These are phyloP conservation scores for Apogon hyalosoma DNA, from an alignment of 2,797 vertebrate genomes.

Conservation along the genomic window DNA sequence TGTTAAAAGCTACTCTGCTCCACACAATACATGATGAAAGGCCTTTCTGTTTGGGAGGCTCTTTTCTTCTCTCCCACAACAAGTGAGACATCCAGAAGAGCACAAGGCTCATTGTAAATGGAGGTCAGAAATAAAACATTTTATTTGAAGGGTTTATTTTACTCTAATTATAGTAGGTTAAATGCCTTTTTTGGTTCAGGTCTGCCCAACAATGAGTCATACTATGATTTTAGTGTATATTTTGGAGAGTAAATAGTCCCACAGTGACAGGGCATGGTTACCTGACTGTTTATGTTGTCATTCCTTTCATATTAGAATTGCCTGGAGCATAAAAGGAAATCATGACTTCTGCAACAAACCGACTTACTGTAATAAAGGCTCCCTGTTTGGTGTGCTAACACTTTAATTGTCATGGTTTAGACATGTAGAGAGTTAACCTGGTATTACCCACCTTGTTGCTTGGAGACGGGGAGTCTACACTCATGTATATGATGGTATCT, in stretches of 20 bases:
- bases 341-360: slow-evolving; percentile 34
- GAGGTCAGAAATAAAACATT: slow-evolving; percentile 65
- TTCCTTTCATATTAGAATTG: slow-evolving; percentile 20
- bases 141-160: slow-evolving; percentile 14
- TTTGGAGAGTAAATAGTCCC: slow-evolving; percentile 30
- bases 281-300: slow-evolving; percentile 47
- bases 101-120: slow-evolving; percentile 47
- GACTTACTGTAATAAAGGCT: slow-evolving; percentile 43
- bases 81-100: slow-evolving; percentile 47
- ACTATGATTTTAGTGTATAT: slow-evolving; percentile 33
- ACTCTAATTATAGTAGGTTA: slow-evolving; percentile 48
- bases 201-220: slow-evolving; percentile 42
- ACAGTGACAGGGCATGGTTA: slow-evolving; percentile 17
- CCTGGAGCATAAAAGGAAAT: slow-evolving; percentile 33
- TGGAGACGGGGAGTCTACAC: slow-evolving; percentile 56
- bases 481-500: slow-evolving; percentile 41
- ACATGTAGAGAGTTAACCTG: slow-evolving; percentile 34
- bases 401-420: slow-evolving; percentile 60
- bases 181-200: slow-evolving; percentile 37
- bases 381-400: slow-evolving; percentile 24
- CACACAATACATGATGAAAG: slow-evolving; percentile 59
- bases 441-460: slow-evolving; percentile 46
- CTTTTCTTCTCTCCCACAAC: slow-evolving; percentile 54
- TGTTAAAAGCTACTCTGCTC: slow-evolving; percentile 52
- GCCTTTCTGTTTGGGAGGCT: slow-evolving; percentile 36